Conservation (phyloP, 2,888 invertebrate species). For the Notodromas monacha region DNA sequence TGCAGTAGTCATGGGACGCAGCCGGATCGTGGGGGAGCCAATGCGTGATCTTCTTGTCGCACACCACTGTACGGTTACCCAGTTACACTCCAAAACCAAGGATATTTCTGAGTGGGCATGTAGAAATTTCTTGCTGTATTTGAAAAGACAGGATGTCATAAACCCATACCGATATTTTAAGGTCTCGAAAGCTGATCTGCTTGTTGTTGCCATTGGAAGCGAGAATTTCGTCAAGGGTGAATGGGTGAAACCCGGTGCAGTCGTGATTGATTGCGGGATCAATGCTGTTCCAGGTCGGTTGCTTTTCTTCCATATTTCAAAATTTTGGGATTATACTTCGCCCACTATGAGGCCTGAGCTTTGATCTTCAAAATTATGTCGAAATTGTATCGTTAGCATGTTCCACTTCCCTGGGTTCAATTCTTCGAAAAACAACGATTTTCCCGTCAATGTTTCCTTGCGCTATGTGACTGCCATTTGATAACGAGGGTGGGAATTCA, state of each 20-base stretch:
- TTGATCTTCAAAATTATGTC: too few relatives aligned
- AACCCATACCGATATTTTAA: constrained; percentile 13
- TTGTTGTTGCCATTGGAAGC: constrained; percentile 80
- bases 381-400: background rate
- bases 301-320: too few relatives aligned
- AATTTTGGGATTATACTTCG: too few relatives aligned
- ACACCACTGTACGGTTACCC: constrained; percentile 84
- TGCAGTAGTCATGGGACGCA: constrained; percentile 78
- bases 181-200: constrained; percentile 53
- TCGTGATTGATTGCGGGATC: constrained; percentile 96
- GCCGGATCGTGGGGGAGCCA: constrained; percentile 91
- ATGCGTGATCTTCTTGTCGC: constrained; percentile 73
- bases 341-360: too few relatives aligned
- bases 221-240: constrained; percentile 62
- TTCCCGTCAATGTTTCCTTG: too few relatives aligned
- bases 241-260: constrained; percentile 90
- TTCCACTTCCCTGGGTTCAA: too few relatives aligned
- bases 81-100: constrained; percentile 77
- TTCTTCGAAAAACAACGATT: too few relatives aligned
- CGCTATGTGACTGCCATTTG: too few relatives aligned
- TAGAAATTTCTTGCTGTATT: background rate
- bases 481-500: too few relatives aligned
- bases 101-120: constrained; percentile 37
- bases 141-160: background rate
- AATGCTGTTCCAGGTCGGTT: constrained; percentile 46